Evolutionary conservation across 2,113 vertebrate genomes (phyloP), one percentile per base, ranked within the genome.

Genomic region (Gymnogyps californianus): DNA sequence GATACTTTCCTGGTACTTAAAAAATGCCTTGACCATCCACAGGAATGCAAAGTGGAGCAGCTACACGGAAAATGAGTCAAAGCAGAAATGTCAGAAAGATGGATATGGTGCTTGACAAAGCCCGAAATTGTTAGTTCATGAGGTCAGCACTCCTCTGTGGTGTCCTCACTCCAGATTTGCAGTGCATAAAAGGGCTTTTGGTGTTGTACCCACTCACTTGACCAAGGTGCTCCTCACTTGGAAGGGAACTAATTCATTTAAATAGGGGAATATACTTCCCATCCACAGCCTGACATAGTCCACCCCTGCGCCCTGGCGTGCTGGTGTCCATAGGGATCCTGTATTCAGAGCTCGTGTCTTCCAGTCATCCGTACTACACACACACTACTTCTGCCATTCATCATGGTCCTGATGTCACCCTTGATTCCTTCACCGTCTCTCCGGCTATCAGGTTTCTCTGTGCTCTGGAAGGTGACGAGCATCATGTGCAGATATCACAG

Each of bases 241-340:
- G 70, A 49, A 90, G 20, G 6, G 80, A 64, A 58, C 29, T 1
- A 40, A 77, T 34, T 47, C 4, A 0, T 38, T 65, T 16, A 25
- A 89, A 44, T 11, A 32, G 5, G 7, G 29, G 16, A 55, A 65
- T 7, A 22, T 20, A 16, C 24, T 18, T 10, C 49, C 46, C 58
- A 8, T 3, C 34, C 55, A 9, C 36, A 24, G 15, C 58, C 22
- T 11, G 21, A 9, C 1, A 0, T 1, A 4, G 16, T 11, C 19
- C 29, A 14, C 9, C n/a, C 36, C 57, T 21, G 11, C 0, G 1
- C 28, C 44, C 22, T 24, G 51, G 5, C 0, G 1, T 18, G 12
- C 38, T 9, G 22, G 8, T 26, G 25, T 5, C 59, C 5, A 0
- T 0, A 5, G 22, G 32, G 15, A 44, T 49, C 44, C 44, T 2